Evolutionary conservation across 2,113 vertebrate species (phyloP), one percentile per base, ranked within the genome.

Genomic region (Odontophorus gujanensis): DNA sequence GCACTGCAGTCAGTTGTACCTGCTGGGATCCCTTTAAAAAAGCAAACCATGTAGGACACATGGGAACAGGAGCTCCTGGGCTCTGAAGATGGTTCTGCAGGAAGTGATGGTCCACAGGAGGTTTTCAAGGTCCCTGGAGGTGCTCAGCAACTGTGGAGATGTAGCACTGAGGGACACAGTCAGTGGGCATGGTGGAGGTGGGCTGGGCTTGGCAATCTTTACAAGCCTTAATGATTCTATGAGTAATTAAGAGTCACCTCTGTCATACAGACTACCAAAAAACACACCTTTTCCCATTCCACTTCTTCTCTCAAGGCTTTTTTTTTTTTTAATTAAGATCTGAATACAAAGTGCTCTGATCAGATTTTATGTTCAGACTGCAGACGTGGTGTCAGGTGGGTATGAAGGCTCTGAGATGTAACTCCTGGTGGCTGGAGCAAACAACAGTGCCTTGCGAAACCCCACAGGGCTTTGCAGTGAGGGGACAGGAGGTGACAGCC

Each of bases 191-290:
- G 26, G 51, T 30, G 26, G 51, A 26, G 28, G 15, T 53, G 51
- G 51, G 51, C 40, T 40, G 40, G 12, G 40, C 40, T 40, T 40
- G 40, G 40, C 40, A 40, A 40, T 11, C 40, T 40, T 40, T 40
- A 40, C 40, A 11, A 40, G 40, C 40, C 40, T 40, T 40, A 40
- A 40, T 40, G 40, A 40, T 40, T 40, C 40, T 40, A 40, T 40
- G 40, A 40, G 11, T 40, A 40, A 40, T 91, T 96, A 95, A 92
- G 91, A 93, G 78, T n/a, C 63, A 32, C 61, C 85, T 65, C 69
- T 95, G 57, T 85, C 69, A 78, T 55, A 68, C 40, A 62, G 36
- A 75, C 32, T 43, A 82, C 34, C 58, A 26, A 47, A 58, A 38
- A 58, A 38, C 10, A 32, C 20, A n/a, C 30, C 20, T 73, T 63